Evolutionary conservation across 1,140 invertebrate species (phyloP).

Genomic region (Aphidius ervi): DNA sequence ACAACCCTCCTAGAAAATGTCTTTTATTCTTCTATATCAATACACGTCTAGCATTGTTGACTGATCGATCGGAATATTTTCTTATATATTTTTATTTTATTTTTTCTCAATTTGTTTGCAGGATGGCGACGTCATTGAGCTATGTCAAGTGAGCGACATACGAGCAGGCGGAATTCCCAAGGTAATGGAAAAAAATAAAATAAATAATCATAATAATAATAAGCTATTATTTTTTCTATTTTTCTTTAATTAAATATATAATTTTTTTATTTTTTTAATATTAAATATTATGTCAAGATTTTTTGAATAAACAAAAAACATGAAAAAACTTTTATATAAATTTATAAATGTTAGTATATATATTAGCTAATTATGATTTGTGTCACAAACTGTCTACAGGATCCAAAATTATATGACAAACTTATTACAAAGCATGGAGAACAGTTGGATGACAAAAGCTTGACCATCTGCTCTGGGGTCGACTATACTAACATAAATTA

Average conservation of each 20-base stretch:
- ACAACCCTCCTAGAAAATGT: too few relatives aligned
- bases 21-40: background rate
- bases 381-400: slow-evolving; percentile 54
- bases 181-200: slow-evolving; percentile 53
- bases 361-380: too few relatives aligned
- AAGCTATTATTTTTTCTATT: background rate
- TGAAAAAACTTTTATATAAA: too few relatives aligned
- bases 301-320: too few relatives aligned
- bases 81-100: background rate
- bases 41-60: slow-evolving; percentile 7
- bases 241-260: background rate
- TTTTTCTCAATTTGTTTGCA: slow-evolving; percentile 52
- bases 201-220: background rate
- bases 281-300: background rate
- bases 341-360: too few relatives aligned
- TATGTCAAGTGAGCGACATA: slow-evolving; percentile 96
- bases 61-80: slow-evolving; percentile 4
- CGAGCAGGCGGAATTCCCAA: slow-evolving; percentile 83
- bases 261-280: background rate
- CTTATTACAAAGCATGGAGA: slow-evolving; percentile 73
- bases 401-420: slow-evolving; percentile 78
- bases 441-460: slow-evolving; percentile 86
- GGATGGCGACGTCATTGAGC: slow-evolving; percentile 94
- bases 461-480: slow-evolving; percentile 98
- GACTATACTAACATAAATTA: slow-evolving; percentile 99